phyloP scores from a whole-genome alignment of 2,888 invertebrate genomes.

The Lasioglossum malachurum region DNA sequence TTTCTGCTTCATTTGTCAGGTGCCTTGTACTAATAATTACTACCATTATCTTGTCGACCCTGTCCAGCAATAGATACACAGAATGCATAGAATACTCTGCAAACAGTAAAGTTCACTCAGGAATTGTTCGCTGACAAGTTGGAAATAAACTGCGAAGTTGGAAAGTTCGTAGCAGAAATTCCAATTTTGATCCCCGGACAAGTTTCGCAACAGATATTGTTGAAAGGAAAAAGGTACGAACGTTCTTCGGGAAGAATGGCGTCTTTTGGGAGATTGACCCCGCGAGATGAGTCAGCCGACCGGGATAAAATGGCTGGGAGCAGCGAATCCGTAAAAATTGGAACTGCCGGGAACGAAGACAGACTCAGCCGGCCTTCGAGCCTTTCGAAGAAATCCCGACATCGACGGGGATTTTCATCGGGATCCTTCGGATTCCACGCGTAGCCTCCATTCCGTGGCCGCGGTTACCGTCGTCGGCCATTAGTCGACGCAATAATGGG shows the following conservation, averaged over 20 bases:
- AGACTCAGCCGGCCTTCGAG: conserved; percentile 21
- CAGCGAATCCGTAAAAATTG: background rate
- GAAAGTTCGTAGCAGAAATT: background rate
- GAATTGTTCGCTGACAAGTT: background rate
- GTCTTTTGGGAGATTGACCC: background rate
- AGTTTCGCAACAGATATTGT: background rate
- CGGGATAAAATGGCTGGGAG: background rate
- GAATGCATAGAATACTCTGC: background rate
- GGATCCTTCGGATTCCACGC: conserved; percentile 59
- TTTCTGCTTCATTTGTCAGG: too few species aligned
- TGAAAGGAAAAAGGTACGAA: background rate
- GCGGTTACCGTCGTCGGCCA: conserved; percentile 51
- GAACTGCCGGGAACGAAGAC: background rate
- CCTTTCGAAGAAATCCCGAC: conserved; percentile 49
- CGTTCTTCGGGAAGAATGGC: background rate
- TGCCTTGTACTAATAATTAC: background rate
- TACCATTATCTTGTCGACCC: background rate
- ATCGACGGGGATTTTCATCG: conserved; percentile 52
- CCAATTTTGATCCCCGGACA: background rate
- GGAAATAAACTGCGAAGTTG: background rate
- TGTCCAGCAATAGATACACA: background rate
- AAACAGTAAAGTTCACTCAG: background rate
- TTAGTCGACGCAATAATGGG: conserved; percentile 58
- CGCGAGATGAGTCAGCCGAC: background rate
- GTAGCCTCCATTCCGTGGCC: conserved; percentile 51